A percentile compares a stretch with the other conserved stretches of the same genome.
These are phyloP conservation scores for Polylopha cassiicola DNA, from an alignment of 2,888 invertebrate species.

Conservation along the genomic window DNA sequence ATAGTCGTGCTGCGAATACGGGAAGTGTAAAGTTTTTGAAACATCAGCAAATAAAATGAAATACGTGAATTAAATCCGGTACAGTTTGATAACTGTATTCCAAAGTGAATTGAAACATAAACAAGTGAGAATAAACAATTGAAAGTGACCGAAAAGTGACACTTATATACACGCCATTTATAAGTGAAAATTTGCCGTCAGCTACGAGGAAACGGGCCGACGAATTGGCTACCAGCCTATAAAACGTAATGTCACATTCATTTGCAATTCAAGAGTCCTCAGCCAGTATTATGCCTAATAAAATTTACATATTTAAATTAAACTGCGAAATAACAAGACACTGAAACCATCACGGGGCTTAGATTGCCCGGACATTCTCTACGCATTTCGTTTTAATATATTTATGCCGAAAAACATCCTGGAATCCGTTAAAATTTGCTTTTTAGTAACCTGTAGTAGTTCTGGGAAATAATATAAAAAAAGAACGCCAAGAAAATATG, in stretches of 20 bases:
- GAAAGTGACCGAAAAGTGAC: conserved; percentile 41
- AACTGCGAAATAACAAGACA: conserved; percentile 74
- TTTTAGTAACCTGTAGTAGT: no score
- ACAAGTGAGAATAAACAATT: no score
- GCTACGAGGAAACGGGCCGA: conserved; percentile 61
- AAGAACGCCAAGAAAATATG: no score
- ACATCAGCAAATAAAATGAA: no score
- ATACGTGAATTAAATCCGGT: no score
- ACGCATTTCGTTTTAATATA: conserved; percentile 30
- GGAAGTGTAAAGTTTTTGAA: no score
- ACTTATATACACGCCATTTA: conserved; percentile 51
- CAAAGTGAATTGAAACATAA: no score
- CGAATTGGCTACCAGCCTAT: conserved; percentile 75
- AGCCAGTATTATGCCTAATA: conserved; percentile 75
- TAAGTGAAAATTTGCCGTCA: conserved; percentile 71
- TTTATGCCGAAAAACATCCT: conserved; percentile 20
- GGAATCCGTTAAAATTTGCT: no score
- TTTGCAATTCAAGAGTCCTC: conserved; percentile 76
- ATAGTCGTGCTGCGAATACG: no score
- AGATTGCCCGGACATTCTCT: conserved; percentile 50
- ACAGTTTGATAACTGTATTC: no score
- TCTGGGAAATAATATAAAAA: no score
- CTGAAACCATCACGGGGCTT: conserved; percentile 57
- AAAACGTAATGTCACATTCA: conserved; percentile 75
- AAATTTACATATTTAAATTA: conserved; percentile 78